Evolutionary conservation across 1,140 invertebrate species (phyloP).

Genomic region (Drosophila simulans): DNA sequence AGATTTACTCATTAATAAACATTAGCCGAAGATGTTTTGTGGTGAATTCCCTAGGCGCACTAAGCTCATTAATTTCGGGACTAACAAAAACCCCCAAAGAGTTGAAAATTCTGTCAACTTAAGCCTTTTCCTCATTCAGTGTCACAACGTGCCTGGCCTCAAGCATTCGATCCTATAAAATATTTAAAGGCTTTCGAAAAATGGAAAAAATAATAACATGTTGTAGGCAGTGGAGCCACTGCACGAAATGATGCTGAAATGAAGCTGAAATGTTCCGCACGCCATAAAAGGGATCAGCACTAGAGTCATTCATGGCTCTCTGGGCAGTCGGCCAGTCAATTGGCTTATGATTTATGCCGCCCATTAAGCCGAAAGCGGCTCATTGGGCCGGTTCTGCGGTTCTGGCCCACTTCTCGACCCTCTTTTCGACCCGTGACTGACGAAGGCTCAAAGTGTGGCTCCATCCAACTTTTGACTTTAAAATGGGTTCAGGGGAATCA

Average conservation of each 20-base stretch:
- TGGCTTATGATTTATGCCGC: conserved; percentile 78
- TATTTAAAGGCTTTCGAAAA: conserved; percentile 57
- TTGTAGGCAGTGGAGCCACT: conserved; percentile 1
- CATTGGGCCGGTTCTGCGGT: conserved; percentile 41
- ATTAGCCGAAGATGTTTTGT: conserved; percentile 13
- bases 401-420: conserved; percentile 1
- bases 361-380: conserved; percentile 65
- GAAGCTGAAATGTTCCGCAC: conserved; percentile 67
- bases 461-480: conserved; percentile 17
- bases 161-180: conserved; percentile 46
- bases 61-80: conserved; percentile 44
- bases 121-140: conserved; percentile 31
- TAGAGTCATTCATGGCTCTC: conserved; percentile 53
- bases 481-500: conserved; percentile 22
- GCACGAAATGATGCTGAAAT: conserved; percentile 8
- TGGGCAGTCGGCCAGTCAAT: conserved; percentile 60
- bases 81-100: conserved; percentile 3
- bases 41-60: conserved; percentile 20
- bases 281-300: conserved; percentile 72
- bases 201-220: conserved; percentile 8
- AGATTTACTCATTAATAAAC: conserved; percentile 46
- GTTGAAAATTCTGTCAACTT: conserved; percentile 14
- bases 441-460: conserved; percentile 11
- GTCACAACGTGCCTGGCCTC: conserved; percentile 55
- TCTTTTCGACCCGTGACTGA: conserved; percentile 14